Conservation (phyloP, 2,888 invertebrate species). For the Pseudococcus longispinus region DNA sequence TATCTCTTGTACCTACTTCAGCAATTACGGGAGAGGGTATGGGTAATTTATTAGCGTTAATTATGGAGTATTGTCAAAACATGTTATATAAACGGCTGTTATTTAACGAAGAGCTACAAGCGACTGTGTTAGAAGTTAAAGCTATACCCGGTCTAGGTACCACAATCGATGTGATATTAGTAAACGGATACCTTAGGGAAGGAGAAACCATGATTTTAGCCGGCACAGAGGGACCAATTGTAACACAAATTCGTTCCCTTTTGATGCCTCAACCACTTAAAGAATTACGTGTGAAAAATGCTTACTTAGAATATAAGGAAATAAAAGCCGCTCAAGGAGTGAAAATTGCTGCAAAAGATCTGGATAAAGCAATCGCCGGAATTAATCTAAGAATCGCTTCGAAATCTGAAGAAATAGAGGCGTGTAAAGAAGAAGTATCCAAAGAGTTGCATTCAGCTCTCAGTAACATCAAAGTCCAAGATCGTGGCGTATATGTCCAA, state of each 20-base stretch:
- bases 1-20: slow-evolving; percentile 96
- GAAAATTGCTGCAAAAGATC: slow-evolving; percentile 96
- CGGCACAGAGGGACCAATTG: slow-evolving; percentile 97
- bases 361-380: slow-evolving; percentile 97
- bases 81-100: slow-evolving; percentile 87
- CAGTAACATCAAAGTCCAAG: slow-evolving; percentile 88
- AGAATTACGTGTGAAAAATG: slow-evolving; percentile 80
- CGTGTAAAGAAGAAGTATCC: slow-evolving; percentile 84
- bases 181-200: slow-evolving; percentile 92
- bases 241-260: slow-evolving; percentile 94
- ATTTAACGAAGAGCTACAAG: slow-evolving; percentile 89
- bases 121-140: slow-evolving; percentile 76
- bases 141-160: slow-evolving; percentile 96
- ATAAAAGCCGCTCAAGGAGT: slow-evolving; percentile 97
- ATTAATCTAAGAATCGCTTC: slow-evolving; percentile 90
- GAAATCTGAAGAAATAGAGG: slow-evolving; percentile 92
- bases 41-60: slow-evolving; percentile 94
- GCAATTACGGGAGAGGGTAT: slow-evolving; percentile 98
- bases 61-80: slow-evolving; percentile 91
- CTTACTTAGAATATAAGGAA: slow-evolving; percentile 93
- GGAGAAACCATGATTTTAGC: slow-evolving; percentile 95
- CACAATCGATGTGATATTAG: slow-evolving; percentile 97
- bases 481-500: slow-evolving; percentile 97
- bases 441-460: slow-evolving; percentile 87
- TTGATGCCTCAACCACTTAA: slow-evolving; percentile 98